Percentiles rank a stretch among this genome's conserved stretches.
These are phyloP conservation scores for Pocillopora damicornis DNA, from an alignment of 64 coral and sea anemone genomes.

Conservation along the genomic window DNA sequence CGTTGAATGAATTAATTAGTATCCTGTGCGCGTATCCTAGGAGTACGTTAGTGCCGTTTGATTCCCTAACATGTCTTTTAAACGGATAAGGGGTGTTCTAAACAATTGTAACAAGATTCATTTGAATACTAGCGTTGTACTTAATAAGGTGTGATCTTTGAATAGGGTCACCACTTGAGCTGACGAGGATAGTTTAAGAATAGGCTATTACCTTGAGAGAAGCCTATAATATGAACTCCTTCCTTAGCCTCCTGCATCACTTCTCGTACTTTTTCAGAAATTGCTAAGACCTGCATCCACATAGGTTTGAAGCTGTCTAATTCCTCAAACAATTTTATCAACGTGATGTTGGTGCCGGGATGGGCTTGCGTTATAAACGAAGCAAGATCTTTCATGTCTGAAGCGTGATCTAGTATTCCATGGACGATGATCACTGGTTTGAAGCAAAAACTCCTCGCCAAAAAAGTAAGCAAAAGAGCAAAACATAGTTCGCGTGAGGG, in stretches of 20 bases:
- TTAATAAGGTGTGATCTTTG: too few relatives aligned
- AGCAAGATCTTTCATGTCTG: constrained; percentile 76
- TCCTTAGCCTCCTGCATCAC: constrained; percentile 72
- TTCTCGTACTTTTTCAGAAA: constrained; percentile 52
- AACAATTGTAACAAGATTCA: too few relatives aligned
- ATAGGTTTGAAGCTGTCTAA: constrained; percentile 63
- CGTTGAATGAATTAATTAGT: too few relatives aligned
- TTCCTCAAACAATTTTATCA: constrained; percentile 74
- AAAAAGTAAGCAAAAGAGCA: constrained; percentile 16
- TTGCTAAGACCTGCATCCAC: constrained; percentile 76
- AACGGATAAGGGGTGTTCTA: too few relatives aligned
- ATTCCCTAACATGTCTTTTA: too few relatives aligned
- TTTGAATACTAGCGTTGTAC: too few relatives aligned
- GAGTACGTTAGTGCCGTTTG: too few relatives aligned
- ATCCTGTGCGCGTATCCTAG: too few relatives aligned
- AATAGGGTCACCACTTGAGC: too few relatives aligned
- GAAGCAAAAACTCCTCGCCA: constrained; percentile 41
- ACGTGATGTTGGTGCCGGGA: constrained; percentile 84
- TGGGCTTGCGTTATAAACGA: constrained; percentile 76
- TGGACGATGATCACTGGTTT: constrained; percentile 96
- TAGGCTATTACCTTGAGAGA: constrained; percentile 81
- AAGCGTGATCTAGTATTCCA: constrained; percentile 90
- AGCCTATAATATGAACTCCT: constrained; percentile 93
- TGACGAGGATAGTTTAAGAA: not conserved
- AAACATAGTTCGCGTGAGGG: not conserved